Conservation (phyloP, 2,797 vertebrate species). For the Gymnopithys bicolor region DNA sequence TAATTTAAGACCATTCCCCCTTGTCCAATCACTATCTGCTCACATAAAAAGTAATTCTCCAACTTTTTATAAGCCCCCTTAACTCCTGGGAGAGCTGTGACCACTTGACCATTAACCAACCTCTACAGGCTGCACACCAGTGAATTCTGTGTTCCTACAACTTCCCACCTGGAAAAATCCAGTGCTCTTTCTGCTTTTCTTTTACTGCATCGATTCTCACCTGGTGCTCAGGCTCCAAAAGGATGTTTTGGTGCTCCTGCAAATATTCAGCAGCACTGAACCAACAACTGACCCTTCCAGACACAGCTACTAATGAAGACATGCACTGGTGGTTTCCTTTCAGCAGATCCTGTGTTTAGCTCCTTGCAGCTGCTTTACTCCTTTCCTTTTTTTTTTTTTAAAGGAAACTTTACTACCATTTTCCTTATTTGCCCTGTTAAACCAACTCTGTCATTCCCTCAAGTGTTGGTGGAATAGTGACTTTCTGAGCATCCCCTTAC, state of each 20-base stretch:
- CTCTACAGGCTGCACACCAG: rapidly evolving
- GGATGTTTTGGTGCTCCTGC: neutral
- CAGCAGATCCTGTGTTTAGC: neutral
- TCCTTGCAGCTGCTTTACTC: neutral
- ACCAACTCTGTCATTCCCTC: neutral
- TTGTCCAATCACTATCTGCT: neutral
- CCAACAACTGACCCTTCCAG: neutral
- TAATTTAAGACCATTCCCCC: neutral
- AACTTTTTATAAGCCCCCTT: neutral
- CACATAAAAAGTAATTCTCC: neutral
- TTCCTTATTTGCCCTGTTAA: neutral
- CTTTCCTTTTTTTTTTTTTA: neutral
- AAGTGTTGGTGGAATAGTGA: neutral
- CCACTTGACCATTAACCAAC: neutral
- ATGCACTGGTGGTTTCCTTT: neutral
- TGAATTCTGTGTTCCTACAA: rapidly evolving
- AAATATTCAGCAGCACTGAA: neutral
- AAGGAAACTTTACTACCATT: rapidly evolving
- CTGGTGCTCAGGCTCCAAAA: neutral
- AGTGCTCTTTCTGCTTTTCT: neutral
- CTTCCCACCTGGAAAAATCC: neutral
- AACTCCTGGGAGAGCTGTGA: neutral
- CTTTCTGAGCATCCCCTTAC: neutral
- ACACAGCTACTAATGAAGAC: neutral
- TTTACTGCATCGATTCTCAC: neutral